Evolutionary conservation across 2,113 vertebrate genomes (phyloP).

Genomic region (Zapornia atra): DNA sequence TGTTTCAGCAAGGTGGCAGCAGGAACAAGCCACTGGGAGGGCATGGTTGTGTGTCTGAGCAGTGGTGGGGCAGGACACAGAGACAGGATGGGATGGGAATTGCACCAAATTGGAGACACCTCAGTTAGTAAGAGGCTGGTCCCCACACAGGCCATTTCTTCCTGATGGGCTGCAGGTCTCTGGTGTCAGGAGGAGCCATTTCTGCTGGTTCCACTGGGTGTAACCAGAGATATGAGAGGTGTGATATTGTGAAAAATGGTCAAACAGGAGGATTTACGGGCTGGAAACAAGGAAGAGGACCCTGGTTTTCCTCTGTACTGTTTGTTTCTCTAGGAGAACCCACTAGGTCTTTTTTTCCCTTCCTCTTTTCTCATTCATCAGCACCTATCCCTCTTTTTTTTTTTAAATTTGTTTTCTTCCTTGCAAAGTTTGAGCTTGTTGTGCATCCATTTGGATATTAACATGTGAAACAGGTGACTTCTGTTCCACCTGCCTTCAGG

Average conservation of each 20-base stretch:
- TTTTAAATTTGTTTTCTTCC: too few relatives aligned
- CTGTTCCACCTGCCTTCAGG: neutral
- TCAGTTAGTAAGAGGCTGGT: rapidly evolving
- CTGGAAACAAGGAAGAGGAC: neutral
- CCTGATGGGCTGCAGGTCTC: neutral
- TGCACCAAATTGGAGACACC: neutral
- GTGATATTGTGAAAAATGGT: neutral
- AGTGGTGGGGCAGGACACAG: rapidly evolving
- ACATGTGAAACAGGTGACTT: neutral
- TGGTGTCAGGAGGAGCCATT: neutral
- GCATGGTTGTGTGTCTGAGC: rapidly evolving
- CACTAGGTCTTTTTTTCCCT: neutral
- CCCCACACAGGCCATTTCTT: rapidly evolving
- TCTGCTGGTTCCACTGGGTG: neutral
- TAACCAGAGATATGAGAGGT: neutral
- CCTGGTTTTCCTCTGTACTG: neutral
- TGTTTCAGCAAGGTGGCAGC: neutral
- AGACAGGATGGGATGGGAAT: neutral
- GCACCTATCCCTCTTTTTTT: neutral
- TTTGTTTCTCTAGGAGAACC: neutral
- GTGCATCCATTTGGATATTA: neutral
- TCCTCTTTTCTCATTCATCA: neutral
- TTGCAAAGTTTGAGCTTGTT: neutral
- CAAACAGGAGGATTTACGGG: neutral
- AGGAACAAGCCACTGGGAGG: rapidly evolving